These are phyloP conservation scores for Gastracanthus pulcherrimus DNA, from an alignment of 2,888 invertebrate genomes.

Conservation along the genomic window DNA sequence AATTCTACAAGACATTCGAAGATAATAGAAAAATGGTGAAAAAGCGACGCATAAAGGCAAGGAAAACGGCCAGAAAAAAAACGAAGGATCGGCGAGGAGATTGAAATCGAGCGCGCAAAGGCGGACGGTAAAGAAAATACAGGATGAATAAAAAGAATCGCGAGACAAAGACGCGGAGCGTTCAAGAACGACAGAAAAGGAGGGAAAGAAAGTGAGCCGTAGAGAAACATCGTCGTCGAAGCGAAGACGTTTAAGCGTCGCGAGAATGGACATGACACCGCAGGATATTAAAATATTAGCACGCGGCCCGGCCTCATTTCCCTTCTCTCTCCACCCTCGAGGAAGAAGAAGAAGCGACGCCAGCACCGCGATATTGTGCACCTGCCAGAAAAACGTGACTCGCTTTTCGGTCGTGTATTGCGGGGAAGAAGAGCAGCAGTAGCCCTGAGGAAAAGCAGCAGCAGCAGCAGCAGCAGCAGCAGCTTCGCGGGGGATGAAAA, in stretches of 20 bases:
- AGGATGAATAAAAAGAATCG: not conserved
- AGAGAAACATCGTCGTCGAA: constrained; percentile 50
- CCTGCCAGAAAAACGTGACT: constrained; percentile 65
- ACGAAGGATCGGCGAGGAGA: constrained; percentile 3
- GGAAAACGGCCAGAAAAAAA: constrained; percentile 15
- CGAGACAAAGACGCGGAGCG: not conserved
- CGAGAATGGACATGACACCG: constrained; percentile 68
- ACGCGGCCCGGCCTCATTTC: constrained; percentile 52
- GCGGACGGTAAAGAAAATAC: constrained; percentile 8
- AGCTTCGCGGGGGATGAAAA: constrained; percentile 37
- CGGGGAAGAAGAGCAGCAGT: constrained; percentile 21
- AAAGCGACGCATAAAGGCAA: constrained; percentile 16
- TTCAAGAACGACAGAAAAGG: not conserved
- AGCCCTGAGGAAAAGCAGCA: too few relatives aligned
- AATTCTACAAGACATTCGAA: constrained; percentile 28
- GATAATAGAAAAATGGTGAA: constrained; percentile 40
- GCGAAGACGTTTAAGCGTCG: too few relatives aligned
- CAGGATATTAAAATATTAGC: constrained; percentile 71
- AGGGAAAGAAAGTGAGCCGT: not conserved
- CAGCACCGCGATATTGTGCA: constrained; percentile 51
- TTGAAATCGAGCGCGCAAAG: constrained; percentile 39
- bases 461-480: not conserved
- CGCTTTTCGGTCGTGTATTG: constrained; percentile 57
- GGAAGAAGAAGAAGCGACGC: too few relatives aligned
- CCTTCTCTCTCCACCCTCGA: not conserved